Conservation (phyloP, 2,797 vertebrate species). For the Halcyon chelicuti region DNA sequence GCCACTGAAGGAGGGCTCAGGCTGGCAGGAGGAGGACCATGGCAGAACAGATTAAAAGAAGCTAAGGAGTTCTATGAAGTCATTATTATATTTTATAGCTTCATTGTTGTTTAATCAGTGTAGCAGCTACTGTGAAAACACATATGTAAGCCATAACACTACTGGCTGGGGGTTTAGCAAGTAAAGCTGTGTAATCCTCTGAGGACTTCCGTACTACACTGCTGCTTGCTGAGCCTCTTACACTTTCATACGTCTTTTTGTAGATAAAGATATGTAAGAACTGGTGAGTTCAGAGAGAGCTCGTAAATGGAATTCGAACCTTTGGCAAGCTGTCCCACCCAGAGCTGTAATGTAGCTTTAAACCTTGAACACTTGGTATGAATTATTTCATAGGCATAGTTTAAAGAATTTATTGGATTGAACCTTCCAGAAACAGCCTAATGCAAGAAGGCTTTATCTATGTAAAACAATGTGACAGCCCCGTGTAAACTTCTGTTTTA, state of each 20-base stretch:
- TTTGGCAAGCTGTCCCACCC: not conserved
- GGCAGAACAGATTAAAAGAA: not conserved
- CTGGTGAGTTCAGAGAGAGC: not conserved
- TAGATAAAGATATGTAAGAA: rapidly evolving
- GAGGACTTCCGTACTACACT: not conserved
- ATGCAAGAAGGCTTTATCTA: not conserved
- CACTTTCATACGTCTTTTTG: rapidly evolving
- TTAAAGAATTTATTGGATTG: not conserved
- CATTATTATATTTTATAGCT: not conserved
- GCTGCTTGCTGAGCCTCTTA: not conserved
- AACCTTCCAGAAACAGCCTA: not conserved
- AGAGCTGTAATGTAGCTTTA: not conserved
- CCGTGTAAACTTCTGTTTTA: not conserved
- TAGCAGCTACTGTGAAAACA: not conserved
- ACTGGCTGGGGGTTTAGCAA: not conserved
- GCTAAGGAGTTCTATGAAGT: not conserved
- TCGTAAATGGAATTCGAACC: not conserved
- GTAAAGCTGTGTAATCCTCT: not conserved
- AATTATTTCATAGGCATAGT: not conserved
- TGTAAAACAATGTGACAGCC: not conserved
- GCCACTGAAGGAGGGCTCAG: not conserved
- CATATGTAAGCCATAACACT: not conserved
- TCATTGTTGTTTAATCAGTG: not conserved
- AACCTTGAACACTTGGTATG: not conserved
- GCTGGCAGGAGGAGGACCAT: not conserved